phyloP scores from a whole-genome alignment of 2,113 vertebrate species.

The Bubo blakistoni region DNA sequence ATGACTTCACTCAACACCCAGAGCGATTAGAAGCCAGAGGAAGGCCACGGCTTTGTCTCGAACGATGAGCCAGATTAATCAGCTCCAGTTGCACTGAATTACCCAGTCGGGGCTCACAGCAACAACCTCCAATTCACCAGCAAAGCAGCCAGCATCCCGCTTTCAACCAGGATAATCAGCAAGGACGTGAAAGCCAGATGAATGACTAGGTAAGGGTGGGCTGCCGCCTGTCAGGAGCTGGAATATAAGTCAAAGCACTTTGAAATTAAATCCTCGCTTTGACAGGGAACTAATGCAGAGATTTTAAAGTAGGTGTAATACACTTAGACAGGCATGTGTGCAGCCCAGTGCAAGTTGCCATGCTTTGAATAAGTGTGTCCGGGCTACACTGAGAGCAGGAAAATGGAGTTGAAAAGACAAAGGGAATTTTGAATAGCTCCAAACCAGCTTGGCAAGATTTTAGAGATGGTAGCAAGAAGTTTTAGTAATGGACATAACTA shows the following conservation, averaged over 20 bases:
- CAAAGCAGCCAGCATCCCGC: background rate
- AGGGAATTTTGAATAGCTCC: slow-evolving; percentile 42
- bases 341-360: background rate
- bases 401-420: slow-evolving; percentile 33
- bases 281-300: slow-evolving; percentile 48
- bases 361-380: background rate
- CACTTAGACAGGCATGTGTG: slow-evolving; percentile 29
- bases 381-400: background rate
- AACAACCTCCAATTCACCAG: background rate
- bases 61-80: slow-evolving; percentile 57
- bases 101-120: background rate
- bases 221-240: slow-evolving; percentile 37
- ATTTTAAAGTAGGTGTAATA: slow-evolving; percentile 52
- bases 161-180: slow-evolving; percentile 4
- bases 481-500: slow-evolving; percentile 17
- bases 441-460: slow-evolving; percentile 59
- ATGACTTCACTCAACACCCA: slow-evolving; percentile 49
- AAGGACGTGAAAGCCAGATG: background rate
- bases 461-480: slow-evolving; percentile 30
- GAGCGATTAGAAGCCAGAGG: slow-evolving; percentile 14
- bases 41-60: slow-evolving; percentile 40
- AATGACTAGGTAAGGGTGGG: slow-evolving; percentile 51
- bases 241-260: slow-evolving; percentile 37
- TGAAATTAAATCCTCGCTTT: slow-evolving; percentile 58
- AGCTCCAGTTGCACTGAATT: slow-evolving; percentile 56